phyloP scores from a whole-genome alignment of 2,888 invertebrate genomes.

The Ornithoptera alexandrae region DNA sequence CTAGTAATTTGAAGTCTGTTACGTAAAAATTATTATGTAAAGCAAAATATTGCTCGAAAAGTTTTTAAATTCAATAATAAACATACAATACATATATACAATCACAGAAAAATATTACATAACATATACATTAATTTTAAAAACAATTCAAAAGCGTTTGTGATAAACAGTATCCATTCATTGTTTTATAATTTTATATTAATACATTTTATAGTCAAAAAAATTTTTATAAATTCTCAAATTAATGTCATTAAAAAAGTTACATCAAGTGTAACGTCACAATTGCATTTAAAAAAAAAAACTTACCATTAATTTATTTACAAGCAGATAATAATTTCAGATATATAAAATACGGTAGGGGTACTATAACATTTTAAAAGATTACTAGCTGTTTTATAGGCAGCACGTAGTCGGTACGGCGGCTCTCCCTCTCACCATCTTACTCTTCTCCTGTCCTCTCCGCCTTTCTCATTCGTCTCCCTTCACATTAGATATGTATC shows the following conservation, averaged over 20 bases:
- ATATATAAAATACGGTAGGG: not conserved
- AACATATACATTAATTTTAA: not conserved
- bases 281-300: not conserved
- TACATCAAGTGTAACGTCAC: slow-evolving; percentile 1
- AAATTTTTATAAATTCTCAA: not conserved
- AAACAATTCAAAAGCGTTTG: not conserved
- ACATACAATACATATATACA: not conserved
- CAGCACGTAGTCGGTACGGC: no score
- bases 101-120: not conserved
- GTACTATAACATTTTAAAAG: not conserved
- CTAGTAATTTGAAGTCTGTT: not conserved
- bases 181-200: not conserved
- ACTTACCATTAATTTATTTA: not conserved
- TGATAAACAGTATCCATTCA: not conserved
- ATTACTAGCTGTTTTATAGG: not conserved
- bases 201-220: not conserved
- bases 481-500: no score
- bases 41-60: not conserved
- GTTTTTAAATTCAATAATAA: not conserved
- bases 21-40: no score
- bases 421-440: no score
- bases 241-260: not conserved
- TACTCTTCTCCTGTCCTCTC: no score
- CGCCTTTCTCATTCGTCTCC: no score
- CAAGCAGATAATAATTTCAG: not conserved